A percentile compares a stretch with the other conserved stretches of the same genome.
Conservation (phyloP, 2,888 invertebrate genomes). For the Ichneumoninae sp. region DNA sequence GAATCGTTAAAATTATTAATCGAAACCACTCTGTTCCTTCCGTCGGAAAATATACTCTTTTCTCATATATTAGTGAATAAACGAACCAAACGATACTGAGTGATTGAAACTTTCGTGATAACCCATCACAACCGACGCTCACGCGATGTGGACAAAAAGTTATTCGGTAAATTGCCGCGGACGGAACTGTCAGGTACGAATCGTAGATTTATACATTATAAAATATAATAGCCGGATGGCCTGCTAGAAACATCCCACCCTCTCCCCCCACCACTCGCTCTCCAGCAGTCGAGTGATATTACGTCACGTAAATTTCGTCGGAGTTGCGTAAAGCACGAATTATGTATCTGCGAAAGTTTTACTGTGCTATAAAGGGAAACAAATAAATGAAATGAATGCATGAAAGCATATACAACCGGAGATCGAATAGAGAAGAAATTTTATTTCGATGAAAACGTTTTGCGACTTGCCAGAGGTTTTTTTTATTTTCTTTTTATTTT, state of each 20-base stretch:
- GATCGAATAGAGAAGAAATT: neutral
- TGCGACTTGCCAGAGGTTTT: neutral
- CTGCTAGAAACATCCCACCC: slow-evolving; percentile 8
- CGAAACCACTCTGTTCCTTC: slow-evolving; percentile 33
- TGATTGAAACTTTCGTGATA: slow-evolving; percentile 43
- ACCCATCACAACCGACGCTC: neutral
- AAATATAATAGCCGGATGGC: slow-evolving; percentile 2
- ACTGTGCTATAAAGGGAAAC: neutral
- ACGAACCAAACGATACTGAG: neutral
- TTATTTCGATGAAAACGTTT: neutral
- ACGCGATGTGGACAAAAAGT: slow-evolving; percentile 2
- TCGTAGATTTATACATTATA: slow-evolving; percentile 11
- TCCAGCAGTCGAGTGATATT: slow-evolving; percentile 14
- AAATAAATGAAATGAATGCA: neutral
- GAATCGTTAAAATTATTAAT: slow-evolving; percentile 40
- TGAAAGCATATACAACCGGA: neutral
- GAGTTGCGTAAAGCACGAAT: slow-evolving; percentile 20
- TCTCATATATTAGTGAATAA: neutral
- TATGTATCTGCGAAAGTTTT: slow-evolving; percentile 4
- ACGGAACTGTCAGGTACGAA: slow-evolving; percentile 21
- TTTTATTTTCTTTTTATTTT: neutral
- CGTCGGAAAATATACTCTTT: neutral
- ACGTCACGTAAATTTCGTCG: slow-evolving; percentile 27
- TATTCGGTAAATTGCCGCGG: neutral
- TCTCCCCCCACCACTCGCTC: no score